Evolutionary conservation across 2,113 vertebrate genomes (phyloP), one percentile per base, ranked within the genome.

Genomic region (Cnemophilus loriae): DNA sequence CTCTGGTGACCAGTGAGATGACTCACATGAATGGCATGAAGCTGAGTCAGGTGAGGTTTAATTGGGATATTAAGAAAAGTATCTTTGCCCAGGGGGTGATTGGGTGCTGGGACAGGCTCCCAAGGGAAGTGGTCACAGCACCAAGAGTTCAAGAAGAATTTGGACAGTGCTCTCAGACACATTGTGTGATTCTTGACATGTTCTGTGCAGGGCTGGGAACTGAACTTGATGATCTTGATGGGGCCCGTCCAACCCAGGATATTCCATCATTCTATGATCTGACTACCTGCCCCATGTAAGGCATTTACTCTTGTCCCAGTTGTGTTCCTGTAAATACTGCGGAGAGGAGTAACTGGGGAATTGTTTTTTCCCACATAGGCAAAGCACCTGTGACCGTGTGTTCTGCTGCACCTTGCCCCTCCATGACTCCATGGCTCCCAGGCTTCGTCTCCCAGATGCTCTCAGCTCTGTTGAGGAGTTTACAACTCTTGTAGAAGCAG

Each of bases 51-150:
- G 13, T 3, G 3, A 60, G 30, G 15, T 35, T 60, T 61, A 26
- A 30, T 52, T 14, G 60, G 53, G 20, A 7, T 59, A 30, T 75
- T 41, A 68, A 13, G 24, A 47, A 74, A 59, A 67, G 5, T 7
- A 30, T 60, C 61, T 55, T 68, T 30, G 15, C 20, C 7, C 5
- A 2, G 14, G 20, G 20, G 11, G 0, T 55, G 3, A 8, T 0
- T 75, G 21, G 4, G 4, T 10, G 4, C 30, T 61, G 14, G 20
- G 19, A 41, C 16, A 35, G 30, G 16, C 24, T 82, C 20, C 14
- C 20, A 16, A 32, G 24, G 35, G 47, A 47, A 35, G 8, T 26
- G 13, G 18, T 22, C 23, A n/a, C 16, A 76, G 21, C 7, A 53
- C 9, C 41, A 69, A 47, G 12, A 19, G 26, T 27, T 76, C 21